Evolutionary conservation across 1,140 invertebrate genomes (phyloP), one percentile per base, ranked within the genome.

Genomic region (Drosophila malerkotliana): DNA sequence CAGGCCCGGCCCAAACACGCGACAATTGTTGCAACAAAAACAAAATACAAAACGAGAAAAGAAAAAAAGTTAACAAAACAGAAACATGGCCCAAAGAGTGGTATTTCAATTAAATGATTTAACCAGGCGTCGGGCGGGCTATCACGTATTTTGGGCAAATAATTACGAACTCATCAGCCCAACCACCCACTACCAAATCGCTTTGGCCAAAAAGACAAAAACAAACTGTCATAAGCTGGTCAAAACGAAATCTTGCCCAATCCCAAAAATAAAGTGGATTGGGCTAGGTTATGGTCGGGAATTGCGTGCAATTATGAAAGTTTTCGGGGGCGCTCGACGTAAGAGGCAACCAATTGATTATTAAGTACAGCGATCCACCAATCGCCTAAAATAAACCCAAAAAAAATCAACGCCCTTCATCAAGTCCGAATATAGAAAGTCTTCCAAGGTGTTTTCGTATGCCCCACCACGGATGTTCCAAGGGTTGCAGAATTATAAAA

Each of bases 291-390:
- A 76, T 76, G 62, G 73, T 24, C 54, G 45, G 52, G 53, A 74
- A 75, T 58, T 15, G 59, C 69, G 81, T 78, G 74, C 74, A 85
- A 82, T 87, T 85, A 87, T 85, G 82, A 87, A 85, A 85, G 82
- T 63, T 48, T 61, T 61, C 44, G 54, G 53, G 68, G 53, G 56
- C 28, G 57, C 32, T 59, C 57, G 39, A 76, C 83, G 83, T 83
- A 85, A 85, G 58, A 64, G 59, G 54, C 32, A 9, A 21, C 51
- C 83, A 63, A 88, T 88, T 88, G 83, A 73, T 88, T 87, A 72
- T 83, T 83, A 83, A 87, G 51, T 73, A 66, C 58, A 59, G 14
- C 62, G 24, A 37, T 68, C 15, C 63, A 48, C 26, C 37, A 15
- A 37, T 37, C 4, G 34, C 34, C 34, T 4, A n/a, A 37, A 37